Evolutionary conservation across 2,888 invertebrate genomes (phyloP).

Genomic region (Apoda limacodes): DNA sequence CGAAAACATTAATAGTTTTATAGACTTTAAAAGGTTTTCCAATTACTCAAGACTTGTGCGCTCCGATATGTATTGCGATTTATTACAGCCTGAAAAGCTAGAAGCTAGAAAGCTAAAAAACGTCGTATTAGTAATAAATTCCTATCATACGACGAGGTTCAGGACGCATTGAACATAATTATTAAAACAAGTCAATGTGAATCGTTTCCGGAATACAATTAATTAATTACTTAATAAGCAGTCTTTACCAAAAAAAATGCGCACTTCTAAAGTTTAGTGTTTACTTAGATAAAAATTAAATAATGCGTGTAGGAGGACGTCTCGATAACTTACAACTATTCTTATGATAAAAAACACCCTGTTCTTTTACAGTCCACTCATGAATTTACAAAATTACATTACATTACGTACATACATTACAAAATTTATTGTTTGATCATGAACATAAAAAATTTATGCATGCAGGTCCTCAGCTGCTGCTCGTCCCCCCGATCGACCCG

Average conservation of each 20-base stretch:
- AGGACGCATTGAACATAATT: too few relatives aligned
- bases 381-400: slow-evolving; percentile 7
- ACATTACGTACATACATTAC: slow-evolving; percentile 4
- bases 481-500: too few relatives aligned
- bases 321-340: slow-evolving; percentile 7
- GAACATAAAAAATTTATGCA: neutral
- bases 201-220: slow-evolving; percentile 6
- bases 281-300: slow-evolving; percentile 9
- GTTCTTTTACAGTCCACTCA: slow-evolving; percentile 9
- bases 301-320: slow-evolving; percentile 17
- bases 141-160: too few relatives aligned
- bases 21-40: too few relatives aligned
- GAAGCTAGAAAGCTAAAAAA: too few relatives aligned
- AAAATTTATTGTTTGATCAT: neutral
- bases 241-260: neutral
- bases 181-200: too few relatives aligned
- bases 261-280: slow-evolving; percentile 1
- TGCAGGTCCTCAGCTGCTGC: neutral
- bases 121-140: too few relatives aligned
- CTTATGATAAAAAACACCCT: slow-evolving; percentile 14
- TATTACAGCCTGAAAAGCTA: too few relatives aligned
- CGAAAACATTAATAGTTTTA: too few relatives aligned
- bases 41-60: too few relatives aligned
- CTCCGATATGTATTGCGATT: too few relatives aligned
- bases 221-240: too few relatives aligned